phyloP scores from a whole-genome alignment of 2,888 invertebrate genomes.

The Drosophila lacicola region DNA sequence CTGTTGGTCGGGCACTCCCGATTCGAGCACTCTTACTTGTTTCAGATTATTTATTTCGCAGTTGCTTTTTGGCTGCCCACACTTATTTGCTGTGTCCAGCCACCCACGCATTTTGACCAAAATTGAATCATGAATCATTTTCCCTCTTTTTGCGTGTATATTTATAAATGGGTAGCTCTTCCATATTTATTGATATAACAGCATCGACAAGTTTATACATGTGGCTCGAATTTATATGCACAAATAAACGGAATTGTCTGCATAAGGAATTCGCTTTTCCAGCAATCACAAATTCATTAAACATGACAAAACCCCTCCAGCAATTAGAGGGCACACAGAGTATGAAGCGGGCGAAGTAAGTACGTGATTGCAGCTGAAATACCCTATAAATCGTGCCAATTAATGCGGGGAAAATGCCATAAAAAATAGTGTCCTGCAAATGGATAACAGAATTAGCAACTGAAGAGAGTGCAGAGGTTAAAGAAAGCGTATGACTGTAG shows the following conservation, averaged over 20 bases:
- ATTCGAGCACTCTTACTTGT: not conserved
- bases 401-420: too few species aligned
- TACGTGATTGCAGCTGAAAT: not conserved
- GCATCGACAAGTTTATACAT: conserved; percentile 34
- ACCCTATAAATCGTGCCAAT: conserved; percentile 3
- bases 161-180: conserved; percentile 56
- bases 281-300: conserved; percentile 33
- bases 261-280: conserved; percentile 17
- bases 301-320: conserved; percentile 4
- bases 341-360: not conserved
- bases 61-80: conserved; percentile 26
- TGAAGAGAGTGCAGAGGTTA: too few species aligned
- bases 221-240: conserved; percentile 2
- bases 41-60: conserved; percentile 62
- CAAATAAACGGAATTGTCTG: conserved; percentile 37
- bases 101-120: conserved; percentile 57
- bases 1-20: not conserved
- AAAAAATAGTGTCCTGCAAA: too few species aligned
- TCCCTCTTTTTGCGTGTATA: conserved; percentile 31
- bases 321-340: not conserved
- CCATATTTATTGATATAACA: conserved; percentile 40
- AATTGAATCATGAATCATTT: conserved; percentile 52
- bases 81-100: conserved; percentile 42
- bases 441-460: too few species aligned
- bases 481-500: too few species aligned